Base-by-base conservation (phyloP, 2,888 invertebrate species). In the Lysandra bellargus region DNA sequence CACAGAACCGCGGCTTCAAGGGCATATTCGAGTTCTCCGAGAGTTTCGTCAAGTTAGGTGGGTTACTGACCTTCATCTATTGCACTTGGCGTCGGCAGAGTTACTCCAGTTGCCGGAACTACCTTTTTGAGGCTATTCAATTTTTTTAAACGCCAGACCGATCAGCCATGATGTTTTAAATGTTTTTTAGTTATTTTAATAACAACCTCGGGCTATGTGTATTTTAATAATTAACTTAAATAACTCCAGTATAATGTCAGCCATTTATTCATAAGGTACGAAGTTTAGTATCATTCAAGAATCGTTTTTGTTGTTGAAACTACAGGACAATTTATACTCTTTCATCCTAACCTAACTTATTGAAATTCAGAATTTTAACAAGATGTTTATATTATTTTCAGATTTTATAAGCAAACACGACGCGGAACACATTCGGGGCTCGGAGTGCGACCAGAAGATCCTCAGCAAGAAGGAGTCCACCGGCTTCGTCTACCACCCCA, bases 21-120 rank as follows among this genome's bases (percentile, higher is more conserved):
- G 99, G 99, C 90, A 98, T 98, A 93, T 99, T 98, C 95, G 99
- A 99, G 96, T 99, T 99, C 95, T 99, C 99, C 87, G 98, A 98
- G 95, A 97, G 98, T 95, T 99, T 99, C 96, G 99, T 99, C 95
- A 98, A 99, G 96, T 96, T 99, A 96, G 98, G 99, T 98, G 92
- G 96, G 96, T 84, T 53, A 4, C 3, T 53, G 53, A 53, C 14
- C 4, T 53, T 14, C 53, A 4, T n/a, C 30, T 30, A 44, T 64
- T 23, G 23, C n/a, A n/a, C 2, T 14, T 64, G 30, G 64, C 44
- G 7, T 6, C 7, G 44, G 44, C 44, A 7, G 44, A 7, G 44
- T 1, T 44, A 44, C 44, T 44, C 7, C 7, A 6, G 44, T 44
- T 44, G 1, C 1, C 33, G 33, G 33, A 3, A 37, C 33, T 37